Evolutionary conservation across 37 sponge, comb jelly and placozoan genomes (phyloP).

Genomic region (Theonella swinhoei): DNA sequence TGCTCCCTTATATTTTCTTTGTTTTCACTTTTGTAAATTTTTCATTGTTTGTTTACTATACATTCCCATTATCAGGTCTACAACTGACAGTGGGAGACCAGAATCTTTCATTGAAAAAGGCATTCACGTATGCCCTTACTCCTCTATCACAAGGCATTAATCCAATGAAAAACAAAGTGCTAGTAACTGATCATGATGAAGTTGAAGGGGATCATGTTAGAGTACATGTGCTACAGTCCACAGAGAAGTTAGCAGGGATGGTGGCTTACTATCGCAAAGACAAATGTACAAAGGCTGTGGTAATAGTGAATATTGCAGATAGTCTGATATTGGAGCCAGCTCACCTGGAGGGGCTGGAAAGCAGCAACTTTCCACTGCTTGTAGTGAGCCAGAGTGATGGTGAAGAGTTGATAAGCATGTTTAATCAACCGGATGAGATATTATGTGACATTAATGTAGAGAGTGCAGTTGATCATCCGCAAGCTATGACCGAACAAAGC

Average conservation of each 20-base stretch:
- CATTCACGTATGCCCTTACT: constrained; percentile 42
- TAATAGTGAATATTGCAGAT: constrained; percentile 54
- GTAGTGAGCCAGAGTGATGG: constrained; percentile 49
- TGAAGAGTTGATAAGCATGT: not conserved
- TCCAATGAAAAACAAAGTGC: constrained; percentile 47
- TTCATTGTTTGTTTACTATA: not conserved
- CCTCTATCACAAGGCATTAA: constrained; percentile 12
- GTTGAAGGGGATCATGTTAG: constrained; percentile 38
- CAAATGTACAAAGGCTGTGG: constrained; percentile 23
- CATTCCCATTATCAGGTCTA: constrained; percentile 16
- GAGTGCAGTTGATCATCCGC: constrained; percentile 9
- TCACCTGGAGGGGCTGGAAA: not conserved
- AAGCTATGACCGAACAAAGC: not conserved
- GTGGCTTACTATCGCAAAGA: constrained; percentile 9
- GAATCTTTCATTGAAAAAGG: too few relatives aligned
- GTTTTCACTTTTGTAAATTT: not conserved
- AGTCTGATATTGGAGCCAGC: constrained; percentile 9
- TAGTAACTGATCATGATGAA: constrained; percentile 16
- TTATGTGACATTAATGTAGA: constrained; percentile 25
- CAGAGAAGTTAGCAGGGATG: constrained; percentile 22
- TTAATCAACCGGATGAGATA: constrained; percentile 20
- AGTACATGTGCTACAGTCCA: constrained; percentile 32
- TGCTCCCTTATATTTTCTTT: constrained; percentile 28
- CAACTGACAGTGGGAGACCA: constrained; percentile 24
- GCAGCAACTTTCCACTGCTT: constrained; percentile 20